Evolutionary conservation across 2,888 invertebrate genomes (phyloP).

Genomic region (Ennomos quercinarius): DNA sequence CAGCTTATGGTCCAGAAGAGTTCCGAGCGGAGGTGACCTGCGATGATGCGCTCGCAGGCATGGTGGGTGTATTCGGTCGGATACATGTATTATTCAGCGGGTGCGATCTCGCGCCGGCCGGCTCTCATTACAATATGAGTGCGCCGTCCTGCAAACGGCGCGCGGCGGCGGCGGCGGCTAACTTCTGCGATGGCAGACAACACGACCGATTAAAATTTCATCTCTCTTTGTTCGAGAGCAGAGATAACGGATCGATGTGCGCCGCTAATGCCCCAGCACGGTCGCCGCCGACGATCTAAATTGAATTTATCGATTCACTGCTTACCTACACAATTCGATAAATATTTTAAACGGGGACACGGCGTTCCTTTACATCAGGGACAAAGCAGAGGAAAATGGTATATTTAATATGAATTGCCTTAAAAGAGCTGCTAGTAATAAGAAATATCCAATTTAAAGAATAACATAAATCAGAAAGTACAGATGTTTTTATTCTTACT

Average conservation of each 20-base stretch:
- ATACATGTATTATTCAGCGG: slow-evolving; percentile 61
- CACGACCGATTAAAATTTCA: slow-evolving; percentile 83
- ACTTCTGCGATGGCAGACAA: slow-evolving; percentile 72
- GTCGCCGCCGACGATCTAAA: slow-evolving; percentile 62
- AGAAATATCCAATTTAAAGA: slow-evolving; percentile 24
- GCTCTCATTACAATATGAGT: slow-evolving; percentile 70
- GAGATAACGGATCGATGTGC: slow-evolving; percentile 75
- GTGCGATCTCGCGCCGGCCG: slow-evolving; percentile 46
- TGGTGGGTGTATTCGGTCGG: slow-evolving; percentile 31
- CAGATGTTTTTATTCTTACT: slow-evolving; percentile 5
- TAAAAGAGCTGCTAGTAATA: slow-evolving; percentile 16
- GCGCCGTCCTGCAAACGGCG: slow-evolving; percentile 55
- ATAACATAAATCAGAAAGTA: neutral
- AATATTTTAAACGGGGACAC: slow-evolving; percentile 32
- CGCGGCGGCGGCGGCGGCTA: slow-evolving; percentile 41
- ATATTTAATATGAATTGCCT: slow-evolving; percentile 24
- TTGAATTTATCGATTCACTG: slow-evolving; percentile 65
- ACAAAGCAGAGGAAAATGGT: slow-evolving; percentile 37
- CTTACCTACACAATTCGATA: slow-evolving; percentile 35
- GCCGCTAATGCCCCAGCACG: slow-evolving; percentile 66
- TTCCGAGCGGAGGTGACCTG: slow-evolving; percentile 42
- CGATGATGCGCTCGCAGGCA: slow-evolving; percentile 32
- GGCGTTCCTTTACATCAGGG: slow-evolving; percentile 29
- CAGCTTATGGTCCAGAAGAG: slow-evolving; percentile 33
- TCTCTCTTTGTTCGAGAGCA: slow-evolving; percentile 75